Evolutionary conservation across 2,888 invertebrate genomes (phyloP), one percentile per base, ranked within the genome.

Genomic region (Odontocolon sp.): DNA sequence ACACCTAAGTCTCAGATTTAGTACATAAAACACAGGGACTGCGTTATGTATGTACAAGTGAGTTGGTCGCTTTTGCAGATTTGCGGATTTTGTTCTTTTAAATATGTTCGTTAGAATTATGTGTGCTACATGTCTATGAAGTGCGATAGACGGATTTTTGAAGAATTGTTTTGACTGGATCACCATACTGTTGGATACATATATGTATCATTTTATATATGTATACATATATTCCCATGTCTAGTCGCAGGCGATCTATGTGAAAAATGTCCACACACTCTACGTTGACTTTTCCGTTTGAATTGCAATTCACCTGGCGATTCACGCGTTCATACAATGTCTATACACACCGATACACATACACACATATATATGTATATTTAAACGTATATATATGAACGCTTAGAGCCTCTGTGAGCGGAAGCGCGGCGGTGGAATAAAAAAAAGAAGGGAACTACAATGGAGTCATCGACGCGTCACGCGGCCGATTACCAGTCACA

Each of bases 401-500:
- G 50, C 47, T 36, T 9, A 18, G 16, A 70, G 31, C 50, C 31
- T 28, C 61, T 56, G 42, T 21, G 72, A 50, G 63, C 68, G 68
- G 71, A 59, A 77, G 23, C 63, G 61, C 61, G 54, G 59, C 67
- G 73, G 56, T 57, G 69, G 61, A 68, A 68, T 40, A 54, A 42
- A 54, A 47, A 54, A 38, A 59, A 28, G n/a, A 57, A 40, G 47
- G 52, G 45, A 31, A 59, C 31, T 56, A 79, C 80, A 80, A 80
- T 77, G 74, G 79, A 80, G 71, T 79, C 75, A 80, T 75, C 72
- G 71, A 75, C 69, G 76, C 80, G 68, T 80, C 72, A 72, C 78
- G 77, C 79, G 72, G 70, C 74, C 75, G 79, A 80, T 80, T 80
- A 72, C 74, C 50, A 74, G 72, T 78, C 74, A 72, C 69, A 68